Evolutionary conservation across 1,140 invertebrate genomes (phyloP).

Genomic region (Meteorus sp.): DNA sequence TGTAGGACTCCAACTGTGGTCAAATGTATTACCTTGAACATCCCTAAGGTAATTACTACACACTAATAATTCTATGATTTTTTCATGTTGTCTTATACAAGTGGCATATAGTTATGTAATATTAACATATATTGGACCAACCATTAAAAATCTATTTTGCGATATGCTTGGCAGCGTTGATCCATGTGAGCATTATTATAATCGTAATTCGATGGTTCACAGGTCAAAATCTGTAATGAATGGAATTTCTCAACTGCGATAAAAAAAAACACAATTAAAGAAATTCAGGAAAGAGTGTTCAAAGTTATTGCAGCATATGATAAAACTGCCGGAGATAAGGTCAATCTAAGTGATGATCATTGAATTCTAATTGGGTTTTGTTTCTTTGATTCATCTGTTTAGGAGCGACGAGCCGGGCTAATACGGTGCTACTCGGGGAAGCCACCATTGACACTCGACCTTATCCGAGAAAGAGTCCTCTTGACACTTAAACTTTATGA

Average conservation of each 20-base stretch:
- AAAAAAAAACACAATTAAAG: conserved; percentile 45
- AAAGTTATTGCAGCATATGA: conserved; percentile 79
- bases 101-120: no score
- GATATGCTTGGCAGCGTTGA: not conserved
- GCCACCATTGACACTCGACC: conserved; percentile 75
- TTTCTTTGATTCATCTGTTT: conserved; percentile 66
- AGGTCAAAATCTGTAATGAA: not conserved
- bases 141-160: no score
- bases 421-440: conserved; percentile 72
- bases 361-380: conserved; percentile 24
- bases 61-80: no score
- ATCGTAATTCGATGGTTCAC: no score
- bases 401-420: conserved; percentile 63
- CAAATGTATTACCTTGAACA: no score
- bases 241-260: not conserved
- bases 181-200: no score
- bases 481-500: conserved; percentile 95
- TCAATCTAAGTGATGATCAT: conserved; percentile 55
- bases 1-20: no score
- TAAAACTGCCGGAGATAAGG: conserved; percentile 78
- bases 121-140: no score
- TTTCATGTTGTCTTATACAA: no score
- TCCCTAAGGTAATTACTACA: no score
- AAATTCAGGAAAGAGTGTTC: conserved; percentile 73
- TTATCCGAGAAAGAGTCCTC: conserved; percentile 85